Evolutionary conservation across 1,140 invertebrate species (phyloP).

Genomic region (Sycobia sp.): DNA sequence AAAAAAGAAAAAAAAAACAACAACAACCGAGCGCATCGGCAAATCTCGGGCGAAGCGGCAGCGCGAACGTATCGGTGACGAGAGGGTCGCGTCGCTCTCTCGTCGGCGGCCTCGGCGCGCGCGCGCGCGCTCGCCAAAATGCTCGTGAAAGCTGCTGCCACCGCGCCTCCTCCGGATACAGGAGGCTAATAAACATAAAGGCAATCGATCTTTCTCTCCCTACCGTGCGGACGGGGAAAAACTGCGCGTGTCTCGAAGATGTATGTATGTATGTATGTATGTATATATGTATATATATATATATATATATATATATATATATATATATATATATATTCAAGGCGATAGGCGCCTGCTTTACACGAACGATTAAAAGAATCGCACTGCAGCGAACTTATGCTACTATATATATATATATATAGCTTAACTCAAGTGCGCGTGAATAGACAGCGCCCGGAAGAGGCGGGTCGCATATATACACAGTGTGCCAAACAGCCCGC

Average conservation of each 20-base stretch:
- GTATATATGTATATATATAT: too few relatives aligned
- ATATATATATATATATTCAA: background rate
- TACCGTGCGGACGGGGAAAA: background rate
- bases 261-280: too few relatives aligned
- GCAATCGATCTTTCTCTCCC: conserved; percentile 14
- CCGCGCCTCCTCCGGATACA: background rate
- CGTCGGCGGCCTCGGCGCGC: too few relatives aligned
- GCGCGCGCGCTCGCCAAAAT: too few relatives aligned
- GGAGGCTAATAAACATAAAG: background rate
- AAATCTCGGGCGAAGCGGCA: too few relatives aligned
- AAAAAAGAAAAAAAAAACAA: too few relatives aligned
- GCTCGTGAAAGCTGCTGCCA: background rate
- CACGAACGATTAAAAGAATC: background rate
- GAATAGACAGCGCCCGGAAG: background rate
- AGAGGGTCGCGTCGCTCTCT: too few relatives aligned
- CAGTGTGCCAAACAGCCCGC: too few relatives aligned
- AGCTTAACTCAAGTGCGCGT: background rate
- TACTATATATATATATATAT: too few relatives aligned
- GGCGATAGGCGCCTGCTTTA: background rate
- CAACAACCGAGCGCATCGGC: too few relatives aligned
- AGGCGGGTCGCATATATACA: background rate
- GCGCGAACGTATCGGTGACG: too few relatives aligned
- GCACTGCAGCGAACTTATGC: background rate
- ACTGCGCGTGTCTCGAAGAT: conserved; percentile 9
- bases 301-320: too few relatives aligned